Base-by-base conservation (phyloP, 2,888 invertebrate genomes). In the Drosophila borborema region DNA sequence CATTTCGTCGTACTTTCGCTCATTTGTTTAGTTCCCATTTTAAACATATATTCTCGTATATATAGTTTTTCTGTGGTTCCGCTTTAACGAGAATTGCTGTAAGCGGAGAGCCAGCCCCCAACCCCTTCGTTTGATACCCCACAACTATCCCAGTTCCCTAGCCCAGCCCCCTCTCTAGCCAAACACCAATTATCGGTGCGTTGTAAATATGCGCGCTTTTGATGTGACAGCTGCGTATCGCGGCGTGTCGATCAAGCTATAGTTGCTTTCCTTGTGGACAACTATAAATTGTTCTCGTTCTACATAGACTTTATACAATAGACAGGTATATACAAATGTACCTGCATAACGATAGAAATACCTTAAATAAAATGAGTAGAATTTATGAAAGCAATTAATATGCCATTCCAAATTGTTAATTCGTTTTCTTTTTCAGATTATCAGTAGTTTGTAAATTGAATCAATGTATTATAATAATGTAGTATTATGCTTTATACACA, bases 121-220 rank as follows among this genome's bases (percentile, higher is more conserved):
- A 12, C 45, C 41, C 43, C 31, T 40, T 34, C 38, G 38, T 20
- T 45, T 36, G 28, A 18, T 51, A 2, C 54, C 31, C 51, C 45
- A 45, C 9, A 16, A n/a, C 55, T 40, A 2, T 28, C 43, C 28
- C 28, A 14, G 34, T 12, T 16, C n/a, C 34, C 5, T n/a, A 12
- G 0, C n/a, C 51, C 8, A 12, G 1, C 36, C 51, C 10, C 12
- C 34, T 2, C 16, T 28, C 56, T 18, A n/a, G 2, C 48, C 64
- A 66, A 74, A 66, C 89, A 83, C 90, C 91, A 90, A 90, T 90
- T 90, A 91, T 77, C 90, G 74, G 72, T 61, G 90, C 90, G 90
- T 76, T 86, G 85, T 86, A 79, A 81, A 74, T 78, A 72, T 84
- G 81, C 81, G 66, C 68, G 70, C 81, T 90, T 90, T 90, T 90